Evolutionary conservation across 2,888 invertebrate species (phyloP).

Genomic region (Zhuqinia jingwanae): DNA sequence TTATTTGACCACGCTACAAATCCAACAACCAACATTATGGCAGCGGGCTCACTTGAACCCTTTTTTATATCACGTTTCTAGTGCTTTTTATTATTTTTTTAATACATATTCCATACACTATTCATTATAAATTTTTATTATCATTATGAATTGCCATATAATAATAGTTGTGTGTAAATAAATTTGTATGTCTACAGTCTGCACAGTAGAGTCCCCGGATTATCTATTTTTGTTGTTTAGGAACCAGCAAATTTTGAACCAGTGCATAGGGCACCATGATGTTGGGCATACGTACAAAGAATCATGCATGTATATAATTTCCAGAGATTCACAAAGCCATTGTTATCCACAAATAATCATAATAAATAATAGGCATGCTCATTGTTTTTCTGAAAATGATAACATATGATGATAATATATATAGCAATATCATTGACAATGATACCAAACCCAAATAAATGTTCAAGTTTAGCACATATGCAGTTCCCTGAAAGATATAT

Average conservation of each 20-base stretch:
- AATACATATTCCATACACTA: no score
- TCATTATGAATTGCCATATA: constrained; percentile 9
- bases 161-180: neutral
- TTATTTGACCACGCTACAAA: neutral
- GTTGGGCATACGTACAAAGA: no score
- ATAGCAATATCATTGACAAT: no score
- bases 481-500: constrained; percentile 4
- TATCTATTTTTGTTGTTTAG: neutral
- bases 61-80: neutral
- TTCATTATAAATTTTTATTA: neutral
- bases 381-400: constrained; percentile 19
- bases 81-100: neutral
- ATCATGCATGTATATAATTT: no score
- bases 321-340: no score
- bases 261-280: neutral
- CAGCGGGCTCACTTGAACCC: constrained; percentile 38
- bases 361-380: neutral
- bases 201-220: neutral
- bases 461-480: constrained; percentile 32
- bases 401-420: neutral
- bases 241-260: neutral
- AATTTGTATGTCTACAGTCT: neutral
- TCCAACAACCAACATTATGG: neutral
- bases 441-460: constrained; percentile 55
- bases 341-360: neutral